A percentile compares a stretch with the other conserved stretches of the same genome.
These are phyloP conservation scores for Dicycla oo DNA, from an alignment of 2,888 invertebrate species.

Conservation along the genomic window DNA sequence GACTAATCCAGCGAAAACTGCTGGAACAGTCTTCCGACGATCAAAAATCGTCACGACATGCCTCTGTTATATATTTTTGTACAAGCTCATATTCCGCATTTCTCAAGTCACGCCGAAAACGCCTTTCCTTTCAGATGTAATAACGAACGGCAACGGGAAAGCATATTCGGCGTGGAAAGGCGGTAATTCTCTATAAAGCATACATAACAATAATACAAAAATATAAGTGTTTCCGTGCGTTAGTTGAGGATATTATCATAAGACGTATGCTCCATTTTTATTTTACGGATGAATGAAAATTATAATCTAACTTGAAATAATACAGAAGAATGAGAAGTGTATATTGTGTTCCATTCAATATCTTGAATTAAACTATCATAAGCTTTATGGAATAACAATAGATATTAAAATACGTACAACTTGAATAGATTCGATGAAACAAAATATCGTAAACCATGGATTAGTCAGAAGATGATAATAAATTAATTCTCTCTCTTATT, in stretches of 20 bases:
- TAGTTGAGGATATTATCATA: neutral
- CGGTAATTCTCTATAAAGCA: neutral
- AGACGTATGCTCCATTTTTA: neutral
- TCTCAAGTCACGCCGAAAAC: neutral
- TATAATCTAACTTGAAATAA: neutral
- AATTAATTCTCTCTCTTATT: constrained; percentile 12
- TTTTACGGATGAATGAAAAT: constrained; percentile 1
- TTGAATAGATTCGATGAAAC: neutral
- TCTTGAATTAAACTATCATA: neutral
- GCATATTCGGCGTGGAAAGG: neutral
- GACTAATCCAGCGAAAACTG: no score
- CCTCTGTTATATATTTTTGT: neutral
- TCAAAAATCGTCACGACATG: neutral
- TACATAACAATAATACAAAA: neutral
- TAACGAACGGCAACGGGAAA: no score
- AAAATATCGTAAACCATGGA: neutral
- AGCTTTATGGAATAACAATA: constrained; percentile 10
- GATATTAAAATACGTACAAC: constrained; percentile 1
- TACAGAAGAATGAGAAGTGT: neutral
- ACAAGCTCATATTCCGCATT: neutral
- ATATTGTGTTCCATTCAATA: neutral
- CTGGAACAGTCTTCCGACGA: no score
- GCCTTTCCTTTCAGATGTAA: neutral
- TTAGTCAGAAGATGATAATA: neutral
- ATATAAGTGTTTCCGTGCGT: neutral